Conservation (phyloP, 2,113 vertebrate genomes). For the Dicentrarchus labrax region DNA sequence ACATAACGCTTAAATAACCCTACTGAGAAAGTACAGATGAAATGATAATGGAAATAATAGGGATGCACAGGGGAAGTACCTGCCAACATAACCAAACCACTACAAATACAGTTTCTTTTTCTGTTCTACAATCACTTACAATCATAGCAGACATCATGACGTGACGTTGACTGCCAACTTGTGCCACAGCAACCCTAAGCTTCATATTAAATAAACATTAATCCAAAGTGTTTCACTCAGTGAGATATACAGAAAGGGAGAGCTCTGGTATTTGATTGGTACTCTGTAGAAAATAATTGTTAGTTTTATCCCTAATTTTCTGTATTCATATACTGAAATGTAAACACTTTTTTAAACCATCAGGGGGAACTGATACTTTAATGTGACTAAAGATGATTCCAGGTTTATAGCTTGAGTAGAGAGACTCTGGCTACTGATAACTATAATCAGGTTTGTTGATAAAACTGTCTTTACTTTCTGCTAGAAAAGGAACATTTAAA, state of each 20-base stretch:
- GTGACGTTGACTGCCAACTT: too few relatives aligned
- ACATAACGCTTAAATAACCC: background rate
- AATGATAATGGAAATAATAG: background rate
- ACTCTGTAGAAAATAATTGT: too few relatives aligned
- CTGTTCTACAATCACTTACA: too few relatives aligned
- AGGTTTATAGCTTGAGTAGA: background rate
- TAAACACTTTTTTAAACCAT: background rate
- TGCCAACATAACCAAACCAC: too few relatives aligned
- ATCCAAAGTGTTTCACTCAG: too few relatives aligned
- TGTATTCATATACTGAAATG: background rate
- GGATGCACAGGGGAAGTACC: background rate
- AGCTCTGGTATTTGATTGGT: too few relatives aligned
- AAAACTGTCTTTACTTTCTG: background rate
- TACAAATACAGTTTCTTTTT: too few relatives aligned
- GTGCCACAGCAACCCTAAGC: too few relatives aligned
- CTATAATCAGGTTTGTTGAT: background rate
- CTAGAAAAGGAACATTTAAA: conserved; percentile 9
- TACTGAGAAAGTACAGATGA: background rate
- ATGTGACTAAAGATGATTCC: background rate
- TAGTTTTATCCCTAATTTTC: too few relatives aligned
- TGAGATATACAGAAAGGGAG: too few relatives aligned
- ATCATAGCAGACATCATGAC: too few relatives aligned
- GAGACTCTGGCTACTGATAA: background rate
- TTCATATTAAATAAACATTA: too few relatives aligned
- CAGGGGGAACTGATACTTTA: background rate